These are phyloP conservation scores for Pocillopora damicornis DNA, from an alignment of 64 coral and sea anemone genomes.

Conservation along the genomic window DNA sequence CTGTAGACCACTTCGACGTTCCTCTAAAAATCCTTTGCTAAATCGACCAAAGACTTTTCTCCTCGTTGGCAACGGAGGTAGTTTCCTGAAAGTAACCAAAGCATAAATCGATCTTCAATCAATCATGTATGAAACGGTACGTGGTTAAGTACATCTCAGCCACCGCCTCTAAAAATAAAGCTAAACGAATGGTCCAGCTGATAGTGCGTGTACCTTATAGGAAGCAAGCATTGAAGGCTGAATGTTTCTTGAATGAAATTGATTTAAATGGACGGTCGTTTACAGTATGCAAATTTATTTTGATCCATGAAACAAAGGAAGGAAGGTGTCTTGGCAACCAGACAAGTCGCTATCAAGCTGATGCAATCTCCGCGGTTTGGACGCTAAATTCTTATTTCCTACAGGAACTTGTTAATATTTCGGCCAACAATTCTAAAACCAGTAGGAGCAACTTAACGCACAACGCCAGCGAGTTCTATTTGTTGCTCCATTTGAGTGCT, in stretches of 20 bases:
- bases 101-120: neutral
- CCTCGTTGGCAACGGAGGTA: conserved; percentile 16
- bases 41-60: conserved; percentile 25
- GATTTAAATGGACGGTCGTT: neutral
- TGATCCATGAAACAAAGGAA: neutral
- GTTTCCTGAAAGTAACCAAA: conserved; percentile 10
- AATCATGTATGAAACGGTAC: too few relatives aligned
- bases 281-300: neutral
- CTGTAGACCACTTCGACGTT: conserved; percentile 23
- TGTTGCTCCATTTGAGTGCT: too few relatives aligned
- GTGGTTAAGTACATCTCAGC: too few relatives aligned
- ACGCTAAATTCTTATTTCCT: neutral
- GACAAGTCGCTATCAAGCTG: neutral
- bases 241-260: neutral
- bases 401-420: neutral
- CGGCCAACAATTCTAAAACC: too few relatives aligned
- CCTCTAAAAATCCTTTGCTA: conserved; percentile 19
- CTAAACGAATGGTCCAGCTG: neutral
- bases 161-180: too few relatives aligned
- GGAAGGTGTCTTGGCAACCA: neutral
- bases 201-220: neutral
- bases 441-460: too few relatives aligned
- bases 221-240: neutral
- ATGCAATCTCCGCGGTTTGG: neutral
- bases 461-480: too few relatives aligned